A percentile compares a stretch with the other conserved stretches of the same genome.
Evolutionary conservation across 1,140 invertebrate genomes (phyloP).

Genomic region (Diploscapter pachys): DNA sequence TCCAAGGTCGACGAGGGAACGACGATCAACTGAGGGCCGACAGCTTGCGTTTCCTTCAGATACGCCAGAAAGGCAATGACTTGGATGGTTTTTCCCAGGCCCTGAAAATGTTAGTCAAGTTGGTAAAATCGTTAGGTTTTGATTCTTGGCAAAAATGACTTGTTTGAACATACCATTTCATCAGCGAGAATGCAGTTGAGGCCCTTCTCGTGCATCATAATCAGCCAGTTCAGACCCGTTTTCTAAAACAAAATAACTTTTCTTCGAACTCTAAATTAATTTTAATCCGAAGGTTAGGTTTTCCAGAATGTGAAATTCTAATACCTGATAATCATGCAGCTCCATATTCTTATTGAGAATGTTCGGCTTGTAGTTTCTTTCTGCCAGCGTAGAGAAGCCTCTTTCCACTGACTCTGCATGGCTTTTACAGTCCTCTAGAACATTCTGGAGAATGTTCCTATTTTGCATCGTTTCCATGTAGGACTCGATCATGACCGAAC

Average conservation of each 20-base stretch:
- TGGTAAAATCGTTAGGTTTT: too few relatives aligned
- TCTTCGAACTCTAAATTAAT: slow-evolving; percentile 12
- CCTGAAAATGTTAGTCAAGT: too few relatives aligned
- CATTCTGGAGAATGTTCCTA: slow-evolving; percentile 42
- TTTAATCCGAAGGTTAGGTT: not conserved
- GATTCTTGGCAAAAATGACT: too few relatives aligned
- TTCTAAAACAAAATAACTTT: slow-evolving; percentile 64
- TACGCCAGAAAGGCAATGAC: slow-evolving; percentile 48
- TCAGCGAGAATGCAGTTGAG: slow-evolving; percentile 90
- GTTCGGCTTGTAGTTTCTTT: slow-evolving; percentile 2
- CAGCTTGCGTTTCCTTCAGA: slow-evolving; percentile 40
- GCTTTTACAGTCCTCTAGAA: slow-evolving; percentile 46
- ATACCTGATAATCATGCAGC: slow-evolving; percentile 9
- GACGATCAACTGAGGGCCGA: slow-evolving; percentile 49
- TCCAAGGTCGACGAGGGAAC: slow-evolving; percentile 54
- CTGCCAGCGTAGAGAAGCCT: slow-evolving; percentile 31
- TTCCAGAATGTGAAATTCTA: not conserved
- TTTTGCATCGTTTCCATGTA: slow-evolving; percentile 36
- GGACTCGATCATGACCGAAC: slow-evolving; percentile 19
- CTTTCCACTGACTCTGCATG: slow-evolving; percentile 41
- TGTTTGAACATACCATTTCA: slow-evolving; percentile 68
- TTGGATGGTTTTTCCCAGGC: slow-evolving; percentile 54
- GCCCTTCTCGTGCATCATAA: slow-evolving; percentile 79
- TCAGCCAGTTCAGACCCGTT: slow-evolving; percentile 88
- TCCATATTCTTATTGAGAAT: not conserved